Evolutionary conservation across 2,888 invertebrate species (phyloP), one percentile per base, ranked within the genome.

Genomic region (Cepaea hortensis): DNA sequence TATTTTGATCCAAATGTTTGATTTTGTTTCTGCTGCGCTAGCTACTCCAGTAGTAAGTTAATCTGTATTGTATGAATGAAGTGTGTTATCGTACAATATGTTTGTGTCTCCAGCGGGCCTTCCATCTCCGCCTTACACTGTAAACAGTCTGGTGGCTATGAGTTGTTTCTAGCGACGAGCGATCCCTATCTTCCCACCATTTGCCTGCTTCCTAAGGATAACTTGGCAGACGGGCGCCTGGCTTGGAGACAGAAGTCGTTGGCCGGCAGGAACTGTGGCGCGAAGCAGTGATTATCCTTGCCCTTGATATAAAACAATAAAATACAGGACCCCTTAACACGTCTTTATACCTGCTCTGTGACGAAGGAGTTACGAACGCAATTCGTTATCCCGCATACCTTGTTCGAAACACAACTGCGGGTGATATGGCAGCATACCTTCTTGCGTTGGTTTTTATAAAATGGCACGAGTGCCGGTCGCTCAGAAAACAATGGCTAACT

Each of bases 121-220:
- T 75, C 81, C 55, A 70, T n/a, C 68, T 50, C 68, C 23, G 23
- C n/a, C 72, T 15, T 35, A 3, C 20, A 5, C 61, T 73, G 65
- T 83, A 83, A 83, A 75, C 83, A 83, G 15, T 83, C 62, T 83
- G 83, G 61, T 83, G n/a, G 75, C 75, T 23, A 55, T 75, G 75
- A 75, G 75, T 23, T 62, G 75, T 83, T 83, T 73, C 83, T 50
- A 83, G 55, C 15, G 55, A 35, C 6, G 55, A 35, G 62, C 18
- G 83, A 83, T 83, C 46, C 61, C 62, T 83, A 83, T 83, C 83
- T n/a, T 18, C 35, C 3, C 70, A 72, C 55, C 62, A 70, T n/a
- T 77, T n/a, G 23, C 23, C 62, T n/a, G 62, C 62, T 23, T 73
- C 23, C 75, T 83, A 75, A 35, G 62, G 83, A 62, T 75, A 50